phyloP scores from a whole-genome alignment of 2,113 vertebrate species.

The Orycteropus afer region DNA sequence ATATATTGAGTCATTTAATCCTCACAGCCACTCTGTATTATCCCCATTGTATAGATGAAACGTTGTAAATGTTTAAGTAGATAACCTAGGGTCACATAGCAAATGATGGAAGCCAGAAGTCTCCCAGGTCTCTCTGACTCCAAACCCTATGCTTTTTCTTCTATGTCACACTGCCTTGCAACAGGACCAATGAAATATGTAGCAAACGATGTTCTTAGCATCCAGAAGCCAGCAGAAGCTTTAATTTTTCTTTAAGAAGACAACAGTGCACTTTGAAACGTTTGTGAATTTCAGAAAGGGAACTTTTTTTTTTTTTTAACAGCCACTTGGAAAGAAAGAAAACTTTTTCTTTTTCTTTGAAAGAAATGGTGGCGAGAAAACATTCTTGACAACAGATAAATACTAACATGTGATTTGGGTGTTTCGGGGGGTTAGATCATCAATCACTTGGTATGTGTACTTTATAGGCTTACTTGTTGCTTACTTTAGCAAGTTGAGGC shows the following conservation, averaged over 20 bases:
- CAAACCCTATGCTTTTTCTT: background rate
- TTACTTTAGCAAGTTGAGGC: slow-evolving; percentile 37
- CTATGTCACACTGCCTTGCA: background rate
- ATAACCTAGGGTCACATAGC: background rate
- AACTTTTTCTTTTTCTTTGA: background rate
- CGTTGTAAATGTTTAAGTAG: background rate
- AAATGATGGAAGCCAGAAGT: background rate
- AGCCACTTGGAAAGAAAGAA: background rate
- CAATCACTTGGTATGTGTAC: background rate
- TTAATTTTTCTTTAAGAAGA: slow-evolving; percentile 30
- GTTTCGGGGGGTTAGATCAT: background rate
- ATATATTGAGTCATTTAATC: background rate
- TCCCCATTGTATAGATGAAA: background rate
- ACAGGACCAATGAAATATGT: background rate
- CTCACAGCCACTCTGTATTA: background rate
- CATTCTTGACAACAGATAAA: background rate
- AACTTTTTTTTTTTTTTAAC: background rate
- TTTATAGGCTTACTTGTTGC: slow-evolving; percentile 19
- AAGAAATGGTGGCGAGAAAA: background rate
- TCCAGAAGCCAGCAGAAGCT: background rate
- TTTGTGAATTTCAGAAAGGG: slow-evolving; percentile 11
- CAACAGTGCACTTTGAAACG: background rate
- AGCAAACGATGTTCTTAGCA: background rate
- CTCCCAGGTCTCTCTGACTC: background rate
- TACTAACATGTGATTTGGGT: slow-evolving; percentile 19